Conservation (phyloP, 2,888 invertebrate genomes). For the Acronicta alni region DNA sequence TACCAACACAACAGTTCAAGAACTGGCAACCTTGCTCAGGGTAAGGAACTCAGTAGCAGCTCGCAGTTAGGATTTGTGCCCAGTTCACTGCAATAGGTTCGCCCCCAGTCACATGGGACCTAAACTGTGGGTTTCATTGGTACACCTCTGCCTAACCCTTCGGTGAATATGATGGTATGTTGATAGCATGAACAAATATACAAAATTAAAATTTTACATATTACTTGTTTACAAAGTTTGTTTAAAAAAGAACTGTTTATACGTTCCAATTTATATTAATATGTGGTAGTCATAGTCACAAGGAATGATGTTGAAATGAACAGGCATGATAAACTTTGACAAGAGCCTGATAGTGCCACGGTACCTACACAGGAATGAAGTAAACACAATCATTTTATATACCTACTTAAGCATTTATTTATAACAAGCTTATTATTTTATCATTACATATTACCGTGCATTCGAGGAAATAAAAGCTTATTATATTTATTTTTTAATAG, state of each 20-base stretch:
- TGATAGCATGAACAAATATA: no score
- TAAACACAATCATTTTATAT: conserved; percentile 22
- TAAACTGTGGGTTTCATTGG: neutral
- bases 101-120: no score
- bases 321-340: conserved; percentile 55
- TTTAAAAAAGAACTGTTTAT: neutral
- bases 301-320: conserved; percentile 33
- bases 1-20: no score
- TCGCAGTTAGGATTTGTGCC: no score
- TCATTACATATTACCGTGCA: neutral
- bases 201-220: neutral
- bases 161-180: no score
- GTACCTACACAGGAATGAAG: conserved; percentile 13
- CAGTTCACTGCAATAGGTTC: no score
- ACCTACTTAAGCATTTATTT: conserved; percentile 23
- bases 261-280: conserved; percentile 36
- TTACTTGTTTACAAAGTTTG: neutral
- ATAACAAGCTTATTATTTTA: conserved; percentile 11
- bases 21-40: no score
- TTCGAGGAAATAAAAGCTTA: neutral
- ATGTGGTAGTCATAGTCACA: conserved; percentile 15
- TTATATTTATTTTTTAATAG: no score
- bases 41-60: no score
- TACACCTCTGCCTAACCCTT: no score
- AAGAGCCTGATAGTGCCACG: conserved; percentile 21